Evolutionary conservation across 2,113 vertebrate genomes (phyloP), one percentile per base, ranked within the genome.

Genomic region (Atrichornis clamosus): DNA sequence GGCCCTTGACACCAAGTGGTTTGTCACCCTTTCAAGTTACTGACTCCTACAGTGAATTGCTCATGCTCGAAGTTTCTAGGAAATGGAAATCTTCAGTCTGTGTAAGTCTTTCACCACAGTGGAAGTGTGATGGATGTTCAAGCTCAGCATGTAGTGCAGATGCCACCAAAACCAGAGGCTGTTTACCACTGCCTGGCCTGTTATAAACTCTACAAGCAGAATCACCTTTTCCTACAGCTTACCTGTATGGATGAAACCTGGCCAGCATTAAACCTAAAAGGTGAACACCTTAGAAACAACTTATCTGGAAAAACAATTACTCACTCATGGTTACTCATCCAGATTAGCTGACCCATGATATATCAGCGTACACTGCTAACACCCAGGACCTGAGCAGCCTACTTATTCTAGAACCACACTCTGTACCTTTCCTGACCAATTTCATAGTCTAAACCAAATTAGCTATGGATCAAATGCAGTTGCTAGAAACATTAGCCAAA

Each of bases 91-190:
- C 15, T 90, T 90, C 50, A 74, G 55, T 13, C 50, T 53, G 83
- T 84, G 41, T 32, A 94, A 90, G 76, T 13, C 30, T 42, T 87
- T 55, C 18, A 11, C 53, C 32, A 22, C 11, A 10, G 1, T 41
- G 26, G 50, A 84, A 70, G 53, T 15, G 26, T 0, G 19, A 68
- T 11, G 42, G 37, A 70, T 1, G 1, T 18, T 88, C 46, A 72
- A 81, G 28, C 22, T 75, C 58, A 46, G 68, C 15, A 42, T 0
- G 0, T 4, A 67, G 50, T 3, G 19, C 46, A 70, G 72, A 32
- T 26, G 30, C 44, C 50, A 58, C 46, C 33, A 22, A 27, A 73
- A 53, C 41, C 1, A 27, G 0, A 11, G 16, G 33, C 20, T 72
- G n/a, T 39, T 78, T 32, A 52, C 46, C 23, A 33, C 28, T 8